Base-by-base conservation (phyloP, 1,140 invertebrate species). In the Thaumatotibia leucotreta region DNA sequence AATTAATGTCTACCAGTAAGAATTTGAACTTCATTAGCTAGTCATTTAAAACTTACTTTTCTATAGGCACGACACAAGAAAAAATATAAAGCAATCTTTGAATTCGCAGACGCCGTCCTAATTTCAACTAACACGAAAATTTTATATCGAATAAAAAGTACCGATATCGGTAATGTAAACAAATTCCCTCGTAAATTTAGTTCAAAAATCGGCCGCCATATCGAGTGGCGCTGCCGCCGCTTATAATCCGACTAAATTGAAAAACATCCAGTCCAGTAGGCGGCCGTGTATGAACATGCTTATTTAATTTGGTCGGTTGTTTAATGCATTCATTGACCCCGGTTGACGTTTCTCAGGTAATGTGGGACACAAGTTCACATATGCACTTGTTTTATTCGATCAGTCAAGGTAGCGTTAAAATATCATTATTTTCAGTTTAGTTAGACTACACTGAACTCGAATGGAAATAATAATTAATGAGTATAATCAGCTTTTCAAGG, bases 241-340 rank as follows among this genome's bases (percentile, higher is more conserved):
- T 45, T 70, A 74, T 73, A 75, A 79, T 52, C 73, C 80, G 67
- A 69, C 74, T 49, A 68, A 76, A 39, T 69, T 23, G 5, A 74
- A 77, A 69, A 49, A 52, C 24, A 35, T 2, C 14, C 9, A 29
- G 11, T 14, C 35, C 4, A 0, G 22, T 62, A 20, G 5, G 22
- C 6, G 54, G n/a, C 6, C 5, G 31, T 31, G 65, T 22, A 14
- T 45, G 23, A 31, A 35, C 17, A 27, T 32, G 50, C 14, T 70
- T 70, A 67, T 64, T 68, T 4, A 63, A 77, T 69, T 76, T 58
- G 20, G 58, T 61, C 35, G 72, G 66, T 27, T 80, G 67, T 27
- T 50, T 64, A 45, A 64, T 64, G 69, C 68, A 75, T 69, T 68
- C 82, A 66, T 82, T 84, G 79, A 84, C 77, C 80, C 77, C 68